Conservation (phyloP, 2,797 vertebrate genomes). For the Stomatorhinus walkeri region DNA sequence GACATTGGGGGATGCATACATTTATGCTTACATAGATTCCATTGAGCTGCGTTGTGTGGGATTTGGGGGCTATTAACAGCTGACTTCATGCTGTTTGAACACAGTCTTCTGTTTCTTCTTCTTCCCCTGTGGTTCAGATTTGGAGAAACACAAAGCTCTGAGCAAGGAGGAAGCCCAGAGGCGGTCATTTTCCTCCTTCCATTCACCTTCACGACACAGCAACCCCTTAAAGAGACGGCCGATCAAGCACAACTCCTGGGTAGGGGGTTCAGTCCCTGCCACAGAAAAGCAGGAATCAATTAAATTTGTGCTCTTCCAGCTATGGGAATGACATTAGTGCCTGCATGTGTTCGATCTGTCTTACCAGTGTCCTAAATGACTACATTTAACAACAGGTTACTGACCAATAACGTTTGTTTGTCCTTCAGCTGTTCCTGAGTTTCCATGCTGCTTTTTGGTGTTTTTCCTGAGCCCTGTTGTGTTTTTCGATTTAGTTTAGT, state of each 20-base stretch:
- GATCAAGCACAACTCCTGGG: conserved; percentile 70
- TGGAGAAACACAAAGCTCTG: conserved; percentile 43
- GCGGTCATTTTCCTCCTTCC: conserved; percentile 55
- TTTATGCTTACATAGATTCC: background rate
- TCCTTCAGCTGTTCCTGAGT: background rate
- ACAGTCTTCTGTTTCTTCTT: background rate
- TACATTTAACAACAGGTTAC: background rate
- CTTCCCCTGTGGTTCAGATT: conserved; percentile 34
- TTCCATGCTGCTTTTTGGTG: background rate
- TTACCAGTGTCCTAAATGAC: background rate
- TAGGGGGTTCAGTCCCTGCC: conserved; percentile 33
- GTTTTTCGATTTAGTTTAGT: background rate
- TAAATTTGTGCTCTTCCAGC: background rate
- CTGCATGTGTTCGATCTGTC: background rate
- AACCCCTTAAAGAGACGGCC: conserved; percentile 56
- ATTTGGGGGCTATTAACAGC: background rate
- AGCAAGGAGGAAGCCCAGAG: conserved; percentile 48
- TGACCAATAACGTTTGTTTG: background rate
- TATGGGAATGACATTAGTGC: background rate
- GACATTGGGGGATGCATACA: background rate
- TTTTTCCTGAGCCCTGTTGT: background rate
- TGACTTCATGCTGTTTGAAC: background rate
- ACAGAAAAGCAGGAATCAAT: background rate
- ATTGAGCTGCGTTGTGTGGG: background rate
- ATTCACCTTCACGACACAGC: conserved; percentile 57